Evolutionary conservation across 2,113 vertebrate species (phyloP).

Genomic region (Cheirogaleus medius): DNA sequence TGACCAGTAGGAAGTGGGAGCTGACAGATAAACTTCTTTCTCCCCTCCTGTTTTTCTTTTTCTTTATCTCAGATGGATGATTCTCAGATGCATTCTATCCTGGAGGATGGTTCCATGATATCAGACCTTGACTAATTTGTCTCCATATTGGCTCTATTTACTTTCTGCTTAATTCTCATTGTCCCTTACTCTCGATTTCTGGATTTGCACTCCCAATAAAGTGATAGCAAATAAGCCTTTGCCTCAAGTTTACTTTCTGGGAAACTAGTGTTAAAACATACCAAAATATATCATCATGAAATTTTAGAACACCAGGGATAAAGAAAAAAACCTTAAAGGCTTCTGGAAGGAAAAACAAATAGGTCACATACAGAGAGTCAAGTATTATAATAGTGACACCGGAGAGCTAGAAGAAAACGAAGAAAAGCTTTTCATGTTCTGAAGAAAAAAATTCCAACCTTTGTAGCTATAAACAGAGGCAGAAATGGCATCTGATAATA

Average conservation of each 20-base stretch:
- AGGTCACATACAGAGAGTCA: background rate
- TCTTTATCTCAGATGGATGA: background rate
- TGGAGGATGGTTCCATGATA: background rate
- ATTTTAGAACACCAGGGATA: background rate
- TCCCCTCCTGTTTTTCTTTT: no score
- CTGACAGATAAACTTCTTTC: background rate
- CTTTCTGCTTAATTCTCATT: background rate
- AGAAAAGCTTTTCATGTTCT: background rate
- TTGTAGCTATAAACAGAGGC: background rate
- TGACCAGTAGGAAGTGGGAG: background rate
- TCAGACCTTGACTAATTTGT: background rate
- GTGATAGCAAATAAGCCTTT: background rate
- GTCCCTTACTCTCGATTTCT: background rate
- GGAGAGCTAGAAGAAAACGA: background rate
- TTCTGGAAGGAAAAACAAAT: background rate
- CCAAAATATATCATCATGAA: background rate
- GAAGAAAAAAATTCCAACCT: background rate
- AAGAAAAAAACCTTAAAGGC: background rate
- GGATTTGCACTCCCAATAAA: background rate
- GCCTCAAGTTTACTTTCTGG: background rate
- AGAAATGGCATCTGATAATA: constrained; percentile 5
- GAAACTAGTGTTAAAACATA: background rate
- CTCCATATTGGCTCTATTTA: background rate
- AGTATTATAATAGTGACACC: background rate
- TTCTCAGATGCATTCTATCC: background rate